Evolutionary conservation across 1,140 invertebrate genomes (phyloP), one percentile per base, ranked within the genome.

Genomic region (Drosophila serrata): DNA sequence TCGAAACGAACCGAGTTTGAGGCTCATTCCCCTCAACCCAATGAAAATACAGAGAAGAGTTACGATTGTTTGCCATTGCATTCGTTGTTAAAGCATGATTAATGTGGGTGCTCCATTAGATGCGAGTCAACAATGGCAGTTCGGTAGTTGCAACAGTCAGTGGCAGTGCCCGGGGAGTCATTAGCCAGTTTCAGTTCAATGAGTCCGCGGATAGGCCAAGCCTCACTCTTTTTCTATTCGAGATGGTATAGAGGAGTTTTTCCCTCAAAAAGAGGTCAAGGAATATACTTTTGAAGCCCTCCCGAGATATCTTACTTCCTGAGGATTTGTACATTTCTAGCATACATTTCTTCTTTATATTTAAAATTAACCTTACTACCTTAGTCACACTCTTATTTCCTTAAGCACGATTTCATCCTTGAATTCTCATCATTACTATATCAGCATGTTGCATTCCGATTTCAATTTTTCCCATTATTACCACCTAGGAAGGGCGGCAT

Each of bases 31-130:
- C 42, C 22, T 9, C 42, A 40, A 56, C 63, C 57, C 57, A 43
- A 69, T 29, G 24, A 39, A 61, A 33, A 60, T 8, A 49, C 27
- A 61, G 29, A 51, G 29, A 65, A 65, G 40, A 69, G 60, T 62
- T 17, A 46, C 48, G 57, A 81, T 84, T 88, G 84, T 88, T 84
- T 76, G 67, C 39, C 55, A 56, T 58, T 70, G 61, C 76, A 81
- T 53, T 73, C 69, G 69, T 51, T 24, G 62, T 67, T 90, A 75
- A 90, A 90, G 85, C 64, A 90, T 90, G 85, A 90, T 90, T 90
- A 90, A 90, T 90, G 85, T 90, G 65, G 53, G 42, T 72, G 75
- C 85, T 75, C 65, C 81, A 90, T 79, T 72, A 79, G 78, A 80
- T 40, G 68, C 51, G 72, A 81, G 69, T 59, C 55, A 61, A 84